Conservation (phyloP, 2,113 vertebrate species). For the Sialia sialis region DNA sequence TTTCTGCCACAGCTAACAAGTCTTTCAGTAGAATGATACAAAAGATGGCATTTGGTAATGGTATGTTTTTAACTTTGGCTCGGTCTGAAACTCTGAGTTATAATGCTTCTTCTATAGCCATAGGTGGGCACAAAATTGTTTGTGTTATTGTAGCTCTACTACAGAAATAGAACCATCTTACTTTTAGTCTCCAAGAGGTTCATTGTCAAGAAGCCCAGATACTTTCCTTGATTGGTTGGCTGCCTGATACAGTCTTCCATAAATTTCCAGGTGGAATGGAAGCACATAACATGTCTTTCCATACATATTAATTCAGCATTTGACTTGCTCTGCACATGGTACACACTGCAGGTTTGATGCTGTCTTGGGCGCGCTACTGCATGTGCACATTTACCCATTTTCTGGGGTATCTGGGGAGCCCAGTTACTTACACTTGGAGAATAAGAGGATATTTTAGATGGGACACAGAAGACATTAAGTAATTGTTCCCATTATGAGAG, state of each 20-base stretch:
- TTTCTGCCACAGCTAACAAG: not conserved
- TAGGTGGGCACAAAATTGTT: not conserved
- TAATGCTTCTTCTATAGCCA: not conserved
- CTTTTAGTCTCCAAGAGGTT: not conserved
- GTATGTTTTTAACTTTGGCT: not conserved
- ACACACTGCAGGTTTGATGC: fast-evolving
- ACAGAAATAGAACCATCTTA: not conserved
- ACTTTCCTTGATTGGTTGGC: not conserved
- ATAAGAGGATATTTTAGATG: not conserved
- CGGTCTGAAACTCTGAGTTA: not conserved
- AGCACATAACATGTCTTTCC: not conserved
- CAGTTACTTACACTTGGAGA: not conserved
- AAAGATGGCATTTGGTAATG: not conserved
- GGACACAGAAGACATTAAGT: not conserved
- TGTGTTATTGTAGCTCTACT: not conserved
- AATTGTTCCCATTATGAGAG: not conserved
- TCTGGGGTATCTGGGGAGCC: not conserved
- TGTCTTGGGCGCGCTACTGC: not conserved
- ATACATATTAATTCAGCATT: not conserved
- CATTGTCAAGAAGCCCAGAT: not conserved
- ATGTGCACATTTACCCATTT: not conserved
- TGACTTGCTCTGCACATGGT: not conserved
- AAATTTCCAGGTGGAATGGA: not conserved
- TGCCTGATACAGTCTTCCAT: not conserved
- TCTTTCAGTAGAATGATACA: not conserved